These are phyloP conservation scores for Paralichthys olivaceus DNA, from an alignment of 2,113 vertebrate species.

Conservation along the genomic window DNA sequence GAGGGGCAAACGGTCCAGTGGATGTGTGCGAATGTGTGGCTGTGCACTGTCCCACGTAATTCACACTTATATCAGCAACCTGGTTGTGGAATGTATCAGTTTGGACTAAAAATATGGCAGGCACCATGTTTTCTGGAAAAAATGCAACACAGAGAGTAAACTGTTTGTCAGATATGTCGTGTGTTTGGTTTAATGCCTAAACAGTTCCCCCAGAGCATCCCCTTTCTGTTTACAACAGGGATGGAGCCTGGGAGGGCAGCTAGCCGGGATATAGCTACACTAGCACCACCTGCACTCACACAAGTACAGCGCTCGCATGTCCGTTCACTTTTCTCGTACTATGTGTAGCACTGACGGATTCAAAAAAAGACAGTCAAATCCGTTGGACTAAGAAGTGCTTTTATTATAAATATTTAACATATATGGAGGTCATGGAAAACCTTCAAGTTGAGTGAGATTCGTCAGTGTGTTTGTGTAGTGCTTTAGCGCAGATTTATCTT, in stretches of 20 bases:
- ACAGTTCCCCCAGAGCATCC: constrained; percentile 77
- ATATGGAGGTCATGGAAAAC: neutral
- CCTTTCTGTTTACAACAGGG: constrained; percentile 74
- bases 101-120: constrained; percentile 63
- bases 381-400: neutral
- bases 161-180: constrained; percentile 82
- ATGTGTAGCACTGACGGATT: neutral
- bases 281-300: constrained; percentile 64
- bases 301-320: constrained; percentile 10
- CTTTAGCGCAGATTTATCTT: neutral
- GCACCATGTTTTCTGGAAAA: constrained; percentile 72
- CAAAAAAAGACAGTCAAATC: neutral
- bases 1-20: neutral
- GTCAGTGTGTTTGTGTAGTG: neutral
- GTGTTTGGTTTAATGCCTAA: constrained; percentile 84
- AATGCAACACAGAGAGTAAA: constrained; percentile 78
- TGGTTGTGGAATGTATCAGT: constrained; percentile 65
- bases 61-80: constrained; percentile 48
- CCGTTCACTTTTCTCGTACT: neutral
- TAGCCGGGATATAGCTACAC: constrained; percentile 34
- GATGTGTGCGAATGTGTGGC: neutral
- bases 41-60: constrained; percentile 18
- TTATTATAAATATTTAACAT: constrained; percentile 22
- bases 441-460: neutral
- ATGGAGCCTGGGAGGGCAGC: constrained; percentile 40